Evolutionary conservation across 2,113 vertebrate species (phyloP).

Genomic region (Crocuta crocuta): DNA sequence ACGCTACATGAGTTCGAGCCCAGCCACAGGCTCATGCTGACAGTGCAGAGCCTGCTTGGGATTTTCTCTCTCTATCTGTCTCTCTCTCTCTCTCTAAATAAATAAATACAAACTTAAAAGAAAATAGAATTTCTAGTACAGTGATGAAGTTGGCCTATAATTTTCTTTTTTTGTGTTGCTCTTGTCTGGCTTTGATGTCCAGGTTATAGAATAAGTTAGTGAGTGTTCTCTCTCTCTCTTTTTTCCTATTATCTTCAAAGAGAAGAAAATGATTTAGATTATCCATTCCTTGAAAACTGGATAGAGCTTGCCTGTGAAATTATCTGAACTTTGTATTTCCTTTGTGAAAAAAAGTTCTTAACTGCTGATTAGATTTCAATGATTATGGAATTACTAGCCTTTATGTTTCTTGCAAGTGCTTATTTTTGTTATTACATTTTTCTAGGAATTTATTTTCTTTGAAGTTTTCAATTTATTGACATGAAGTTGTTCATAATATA

Average conservation of each 20-base stretch:
- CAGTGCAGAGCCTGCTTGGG: too few species aligned
- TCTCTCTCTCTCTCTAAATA: too few species aligned
- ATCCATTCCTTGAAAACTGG: background rate
- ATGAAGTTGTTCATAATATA: background rate
- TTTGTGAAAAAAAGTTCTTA: background rate
- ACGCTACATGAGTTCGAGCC: too few species aligned
- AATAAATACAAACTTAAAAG: too few species aligned
- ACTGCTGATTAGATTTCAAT: conserved; percentile 6
- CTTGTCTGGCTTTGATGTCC: background rate
- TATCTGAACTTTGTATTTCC: background rate
- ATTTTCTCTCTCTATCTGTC: too few species aligned
- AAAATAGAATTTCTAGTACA: background rate
- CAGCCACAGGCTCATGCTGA: too few species aligned
- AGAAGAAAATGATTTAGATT: conserved; percentile 15
- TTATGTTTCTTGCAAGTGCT: conserved; percentile 12
- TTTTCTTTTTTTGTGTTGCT: background rate
- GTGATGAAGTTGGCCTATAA: background rate
- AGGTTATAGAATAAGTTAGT: background rate
- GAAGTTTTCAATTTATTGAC: conserved; percentile 6
- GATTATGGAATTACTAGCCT: background rate
- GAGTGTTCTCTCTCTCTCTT: background rate
- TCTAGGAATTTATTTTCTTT: background rate
- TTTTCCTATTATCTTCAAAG: background rate
- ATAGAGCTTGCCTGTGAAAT: background rate
- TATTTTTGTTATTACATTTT: conserved; percentile 23